Percentiles rank a stretch among this genome's conserved stretches.
Conservation (phyloP, 2,113 vertebrate species). For the Rhinolophus sinicus region DNA sequence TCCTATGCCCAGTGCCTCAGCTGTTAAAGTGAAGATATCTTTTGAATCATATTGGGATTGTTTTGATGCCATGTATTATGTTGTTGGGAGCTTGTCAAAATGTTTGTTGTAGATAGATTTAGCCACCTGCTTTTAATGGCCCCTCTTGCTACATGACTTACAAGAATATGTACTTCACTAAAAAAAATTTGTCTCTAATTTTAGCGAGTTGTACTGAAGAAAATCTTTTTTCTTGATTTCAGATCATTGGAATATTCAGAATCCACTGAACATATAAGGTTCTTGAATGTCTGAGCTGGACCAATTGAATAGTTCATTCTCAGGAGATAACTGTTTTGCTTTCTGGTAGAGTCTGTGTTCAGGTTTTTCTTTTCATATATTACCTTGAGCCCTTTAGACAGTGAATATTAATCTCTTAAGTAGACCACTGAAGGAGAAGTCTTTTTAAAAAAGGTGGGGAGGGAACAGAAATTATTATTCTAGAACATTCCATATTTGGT, state of each 20-base stretch:
- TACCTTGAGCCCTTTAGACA: neutral
- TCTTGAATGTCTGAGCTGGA: neutral
- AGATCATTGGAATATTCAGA: neutral
- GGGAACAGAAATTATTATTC: neutral
- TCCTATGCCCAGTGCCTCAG: constrained; percentile 32
- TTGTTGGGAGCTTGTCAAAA: constrained; percentile 64
- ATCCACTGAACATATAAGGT: neutral
- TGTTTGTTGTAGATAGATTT: neutral
- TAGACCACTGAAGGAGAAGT: neutral
- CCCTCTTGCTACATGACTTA: neutral
- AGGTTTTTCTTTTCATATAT: neutral
- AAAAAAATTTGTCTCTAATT: neutral
- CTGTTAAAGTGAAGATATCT: constrained; percentile 45
- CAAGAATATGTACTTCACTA: neutral
- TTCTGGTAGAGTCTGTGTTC: neutral
- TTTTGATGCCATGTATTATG: constrained; percentile 14
- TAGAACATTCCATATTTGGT: neutral
- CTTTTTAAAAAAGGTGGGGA: neutral
- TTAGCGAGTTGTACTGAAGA: constrained; percentile 24
- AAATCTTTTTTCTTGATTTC: neutral
- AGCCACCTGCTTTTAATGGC: constrained; percentile 40
- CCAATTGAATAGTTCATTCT: neutral
- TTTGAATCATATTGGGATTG: neutral
- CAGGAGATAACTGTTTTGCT: neutral
- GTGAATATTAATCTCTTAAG: neutral